Percentiles rank a stretch among this genome's conserved stretches.
Evolutionary conservation across 2,888 invertebrate genomes (phyloP).

Genomic region (Ormyrus thymus): DNA sequence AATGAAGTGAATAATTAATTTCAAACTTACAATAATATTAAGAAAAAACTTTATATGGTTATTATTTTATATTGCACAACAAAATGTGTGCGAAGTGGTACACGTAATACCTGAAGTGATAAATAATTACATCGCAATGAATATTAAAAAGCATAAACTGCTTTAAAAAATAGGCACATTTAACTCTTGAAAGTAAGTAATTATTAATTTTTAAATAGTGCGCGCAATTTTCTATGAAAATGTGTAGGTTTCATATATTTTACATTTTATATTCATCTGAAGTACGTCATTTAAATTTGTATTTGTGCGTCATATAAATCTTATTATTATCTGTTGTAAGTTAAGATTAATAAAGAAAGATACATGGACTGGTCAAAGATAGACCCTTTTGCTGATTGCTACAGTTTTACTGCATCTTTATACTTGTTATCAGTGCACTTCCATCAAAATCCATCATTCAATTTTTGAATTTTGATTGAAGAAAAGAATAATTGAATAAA

Average conservation of each 20-base stretch:
- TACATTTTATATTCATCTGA: slow-evolving; percentile 37
- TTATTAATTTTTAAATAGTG: slow-evolving; percentile 7
- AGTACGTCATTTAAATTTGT: too few species aligned
- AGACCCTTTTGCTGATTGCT: slow-evolving; percentile 66
- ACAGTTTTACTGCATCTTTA: slow-evolving; percentile 59
- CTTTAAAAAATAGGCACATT: slow-evolving; percentile 11
- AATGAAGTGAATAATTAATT: slow-evolving; percentile 11
- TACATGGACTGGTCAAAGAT: slow-evolving; percentile 56
- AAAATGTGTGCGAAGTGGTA: slow-evolving; percentile 20
- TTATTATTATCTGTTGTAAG: slow-evolving; percentile 19
- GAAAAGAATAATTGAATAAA: slow-evolving; percentile 24
- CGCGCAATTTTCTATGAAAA: slow-evolving; percentile 27
- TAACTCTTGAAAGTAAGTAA: slow-evolving; percentile 8
- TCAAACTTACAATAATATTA: slow-evolving; percentile 7
- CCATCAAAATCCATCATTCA: slow-evolving; percentile 49
- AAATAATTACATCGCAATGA: slow-evolving; percentile 4
- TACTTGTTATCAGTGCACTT: slow-evolving; percentile 55
- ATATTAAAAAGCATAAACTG: slow-evolving; percentile 20
- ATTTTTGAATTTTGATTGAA: slow-evolving; percentile 56
- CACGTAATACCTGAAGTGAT: slow-evolving; percentile 29
- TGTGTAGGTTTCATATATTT: slow-evolving; percentile 29
- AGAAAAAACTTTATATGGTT: slow-evolving; percentile 15
- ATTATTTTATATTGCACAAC: slow-evolving; percentile 34
- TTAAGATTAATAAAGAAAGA: slow-evolving; percentile 34
- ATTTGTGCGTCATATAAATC: slow-evolving; percentile 8